Percentiles rank a stretch among this genome's conserved stretches.
Conservation (phyloP, 2,888 invertebrate species). For the Galeopsomyia nigrocyanea region DNA sequence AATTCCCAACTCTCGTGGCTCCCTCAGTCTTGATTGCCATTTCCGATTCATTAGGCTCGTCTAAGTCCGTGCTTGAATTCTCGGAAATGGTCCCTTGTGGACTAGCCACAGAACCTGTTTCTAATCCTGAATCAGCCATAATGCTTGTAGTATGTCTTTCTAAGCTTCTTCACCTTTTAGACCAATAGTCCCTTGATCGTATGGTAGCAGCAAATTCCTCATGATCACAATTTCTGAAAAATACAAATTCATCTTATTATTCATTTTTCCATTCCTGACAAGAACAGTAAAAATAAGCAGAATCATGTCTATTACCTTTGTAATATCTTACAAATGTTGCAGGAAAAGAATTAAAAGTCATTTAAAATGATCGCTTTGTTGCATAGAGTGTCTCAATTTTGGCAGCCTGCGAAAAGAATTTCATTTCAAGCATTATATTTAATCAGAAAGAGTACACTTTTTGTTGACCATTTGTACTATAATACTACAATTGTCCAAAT, state of each 20-base stretch:
- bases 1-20: constrained; percentile 52
- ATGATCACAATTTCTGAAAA: constrained; percentile 7
- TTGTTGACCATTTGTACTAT: no score
- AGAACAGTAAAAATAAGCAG: not conserved
- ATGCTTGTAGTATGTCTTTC: constrained; percentile 55
- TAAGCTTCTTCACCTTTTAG: constrained; percentile 9
- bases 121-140: constrained; percentile 69
- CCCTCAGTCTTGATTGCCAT: constrained; percentile 43
- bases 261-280: not conserved
- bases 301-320: constrained; percentile 21
- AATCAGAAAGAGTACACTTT: no score
- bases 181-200: constrained; percentile 11
- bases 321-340: not conserved
- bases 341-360: constrained; percentile 30
- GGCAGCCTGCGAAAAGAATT: constrained; percentile 56
- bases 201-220: constrained; percentile 1
- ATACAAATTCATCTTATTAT: not conserved
- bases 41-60: constrained; percentile 58
- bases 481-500: no score
- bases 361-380: constrained; percentile 52
- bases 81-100: constrained; percentile 67
- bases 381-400: no score
- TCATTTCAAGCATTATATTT: no score
- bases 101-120: constrained; percentile 66
- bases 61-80: constrained; percentile 64